Conservation (phyloP, 2,888 invertebrate species). For the Gortyna flavago region DNA sequence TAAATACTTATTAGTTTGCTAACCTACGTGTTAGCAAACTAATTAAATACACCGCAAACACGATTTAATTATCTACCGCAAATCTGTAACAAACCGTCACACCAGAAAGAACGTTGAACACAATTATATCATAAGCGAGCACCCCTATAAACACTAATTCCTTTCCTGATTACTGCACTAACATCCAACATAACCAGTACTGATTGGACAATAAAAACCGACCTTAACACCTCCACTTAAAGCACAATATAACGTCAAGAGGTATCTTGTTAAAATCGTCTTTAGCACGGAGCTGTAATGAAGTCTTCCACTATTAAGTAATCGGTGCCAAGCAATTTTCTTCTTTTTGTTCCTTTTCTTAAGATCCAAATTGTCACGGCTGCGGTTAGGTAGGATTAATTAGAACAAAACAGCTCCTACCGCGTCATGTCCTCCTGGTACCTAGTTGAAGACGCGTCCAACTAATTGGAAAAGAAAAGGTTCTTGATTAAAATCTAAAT, state of each 20-base stretch:
- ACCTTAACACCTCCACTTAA: constrained; percentile 47
- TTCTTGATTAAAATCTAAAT: constrained; percentile 42
- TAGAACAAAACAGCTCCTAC: constrained; percentile 64
- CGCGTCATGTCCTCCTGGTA: constrained; percentile 57
- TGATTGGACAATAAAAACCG: constrained; percentile 41
- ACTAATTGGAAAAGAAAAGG: constrained; percentile 58
- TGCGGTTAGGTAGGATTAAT: constrained; percentile 61
- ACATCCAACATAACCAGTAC: constrained; percentile 60
- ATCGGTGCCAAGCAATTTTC: constrained; percentile 62
- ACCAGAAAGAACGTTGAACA: constrained; percentile 52
- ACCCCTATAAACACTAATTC: constrained; percentile 70
- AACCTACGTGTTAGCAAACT: constrained; percentile 16
- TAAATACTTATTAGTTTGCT: too few relatives aligned
- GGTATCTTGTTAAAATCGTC: constrained; percentile 61
- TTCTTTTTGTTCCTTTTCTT: constrained; percentile 55
- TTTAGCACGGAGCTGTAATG: constrained; percentile 68
- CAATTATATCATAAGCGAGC: constrained; percentile 67
- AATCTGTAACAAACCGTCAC: constrained; percentile 41
- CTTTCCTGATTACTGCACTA: constrained; percentile 69
- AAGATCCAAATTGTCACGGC: constrained; percentile 60
- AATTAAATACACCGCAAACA: constrained; percentile 31
- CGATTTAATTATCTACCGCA: too few relatives aligned
- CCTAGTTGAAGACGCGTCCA: constrained; percentile 27
- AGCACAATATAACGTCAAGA: constrained; percentile 34
- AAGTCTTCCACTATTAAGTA: constrained; percentile 68